Conservation (phyloP, 2,888 invertebrate genomes). For the Chrysina gloriosa region DNA sequence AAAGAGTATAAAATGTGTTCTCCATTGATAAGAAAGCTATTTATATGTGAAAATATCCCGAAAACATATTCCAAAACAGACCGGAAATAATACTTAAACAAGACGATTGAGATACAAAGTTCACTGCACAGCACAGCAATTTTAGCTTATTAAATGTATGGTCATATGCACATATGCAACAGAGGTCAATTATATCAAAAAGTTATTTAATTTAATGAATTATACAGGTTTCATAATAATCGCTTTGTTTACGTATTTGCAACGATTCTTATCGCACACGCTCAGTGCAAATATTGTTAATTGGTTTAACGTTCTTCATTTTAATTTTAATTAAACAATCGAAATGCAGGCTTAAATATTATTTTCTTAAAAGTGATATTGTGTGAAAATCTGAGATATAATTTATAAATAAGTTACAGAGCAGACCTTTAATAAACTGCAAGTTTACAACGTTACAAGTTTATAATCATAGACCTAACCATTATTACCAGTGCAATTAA, state of each 20-base stretch:
- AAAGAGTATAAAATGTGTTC: neutral
- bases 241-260: conserved; percentile 13
- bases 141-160: conserved; percentile 16
- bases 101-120: neutral
- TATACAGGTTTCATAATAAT: conserved; percentile 35
- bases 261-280: conserved; percentile 26
- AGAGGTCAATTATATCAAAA: conserved; percentile 11
- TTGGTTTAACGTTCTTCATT: too few species aligned
- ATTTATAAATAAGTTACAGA: neutral
- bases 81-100: neutral
- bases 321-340: too few species aligned
- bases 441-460: neutral
- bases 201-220: conserved; percentile 16
- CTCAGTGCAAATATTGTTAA: neutral
- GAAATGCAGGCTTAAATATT: too few species aligned
- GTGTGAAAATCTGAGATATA: too few species aligned
- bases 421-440: neutral
- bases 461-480: neutral
- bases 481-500: conserved; percentile 10
- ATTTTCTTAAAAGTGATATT: too few species aligned
- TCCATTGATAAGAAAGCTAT: neutral
- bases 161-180: neutral
- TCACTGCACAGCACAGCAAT: conserved; percentile 1
- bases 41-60: conserved; percentile 1
- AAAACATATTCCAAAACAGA: neutral